phyloP scores from a whole-genome alignment of 2,888 invertebrate genomes.

The Capitulum mitella region DNA sequence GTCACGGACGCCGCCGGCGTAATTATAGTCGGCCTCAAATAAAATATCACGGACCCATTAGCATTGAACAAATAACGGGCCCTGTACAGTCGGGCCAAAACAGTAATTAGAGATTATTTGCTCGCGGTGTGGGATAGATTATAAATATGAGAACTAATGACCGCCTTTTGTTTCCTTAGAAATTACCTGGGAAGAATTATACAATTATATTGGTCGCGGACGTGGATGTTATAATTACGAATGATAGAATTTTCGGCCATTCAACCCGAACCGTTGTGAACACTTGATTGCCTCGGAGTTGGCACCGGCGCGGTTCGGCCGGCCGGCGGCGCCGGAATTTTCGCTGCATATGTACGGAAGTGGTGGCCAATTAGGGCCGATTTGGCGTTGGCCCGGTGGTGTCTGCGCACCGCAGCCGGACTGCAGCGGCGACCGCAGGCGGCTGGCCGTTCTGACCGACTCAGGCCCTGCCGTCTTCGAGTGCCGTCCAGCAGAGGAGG shows the following conservation, averaged over 20 bases:
- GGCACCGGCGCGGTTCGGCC: background rate
- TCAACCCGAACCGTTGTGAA: background rate
- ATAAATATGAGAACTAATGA: conserved; percentile 2
- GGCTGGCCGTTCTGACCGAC: too few relatives aligned
- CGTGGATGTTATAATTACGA: conserved; percentile 2
- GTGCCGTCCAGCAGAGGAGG: too few relatives aligned
- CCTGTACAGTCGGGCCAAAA: background rate
- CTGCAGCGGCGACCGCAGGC: background rate
- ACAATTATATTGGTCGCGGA: background rate
- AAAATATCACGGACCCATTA: conserved; percentile 19
- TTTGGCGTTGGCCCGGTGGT: background rate
- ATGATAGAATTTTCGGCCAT: background rate
- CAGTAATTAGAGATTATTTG: conserved; percentile 22
- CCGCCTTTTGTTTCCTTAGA: conserved; percentile 19
- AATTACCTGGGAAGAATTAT: conserved; percentile 17
- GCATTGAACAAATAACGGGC: conserved; percentile 13
- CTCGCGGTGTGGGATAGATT: background rate
- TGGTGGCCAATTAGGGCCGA: conserved; percentile 4
- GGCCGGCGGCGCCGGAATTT: background rate
- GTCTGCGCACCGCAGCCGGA: background rate
- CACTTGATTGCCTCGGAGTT: background rate
- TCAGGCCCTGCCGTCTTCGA: too few relatives aligned
- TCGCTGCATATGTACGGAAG: background rate
- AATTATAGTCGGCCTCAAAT: conserved; percentile 12
- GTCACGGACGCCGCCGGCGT: conserved; percentile 7